Evolutionary conservation across 2,888 invertebrate species (phyloP).

Genomic region (Eueremaeus valkanovi): DNA sequence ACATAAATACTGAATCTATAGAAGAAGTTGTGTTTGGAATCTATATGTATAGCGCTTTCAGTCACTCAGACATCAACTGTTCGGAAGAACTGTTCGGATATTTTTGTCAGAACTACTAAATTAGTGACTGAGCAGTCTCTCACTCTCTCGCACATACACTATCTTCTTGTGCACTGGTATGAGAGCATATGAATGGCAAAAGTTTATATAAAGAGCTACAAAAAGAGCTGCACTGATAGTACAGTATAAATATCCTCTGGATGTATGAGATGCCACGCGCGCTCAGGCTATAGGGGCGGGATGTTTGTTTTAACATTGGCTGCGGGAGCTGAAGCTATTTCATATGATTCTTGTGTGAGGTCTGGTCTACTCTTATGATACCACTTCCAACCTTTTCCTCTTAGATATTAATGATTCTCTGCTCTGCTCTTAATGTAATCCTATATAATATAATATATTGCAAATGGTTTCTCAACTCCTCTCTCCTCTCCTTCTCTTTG

Average conservation of each 20-base stretch:
- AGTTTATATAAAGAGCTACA: constrained; percentile 8
- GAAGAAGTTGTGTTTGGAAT: constrained; percentile 24
- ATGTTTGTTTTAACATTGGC: constrained; percentile 34
- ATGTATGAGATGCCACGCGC: constrained; percentile 29
- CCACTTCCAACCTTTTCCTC: constrained; percentile 32
- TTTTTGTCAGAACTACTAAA: constrained; percentile 14
- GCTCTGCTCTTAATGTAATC: constrained; percentile 22
- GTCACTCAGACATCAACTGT: not conserved
- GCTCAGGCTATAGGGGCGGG: constrained; percentile 18
- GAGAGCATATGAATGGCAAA: not conserved
- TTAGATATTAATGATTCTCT: constrained; percentile 34
- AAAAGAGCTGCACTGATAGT: not conserved
- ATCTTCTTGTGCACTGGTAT: constrained; percentile 8
- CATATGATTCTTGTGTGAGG: constrained; percentile 31
- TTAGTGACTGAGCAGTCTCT: constrained; percentile 33
- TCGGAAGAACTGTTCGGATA: not conserved
- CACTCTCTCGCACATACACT: not conserved
- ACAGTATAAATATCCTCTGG: constrained; percentile 18
- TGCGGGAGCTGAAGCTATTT: constrained; percentile 12
- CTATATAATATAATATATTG: constrained; percentile 36
- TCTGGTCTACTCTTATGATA: constrained; percentile 29
- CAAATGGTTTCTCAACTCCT: constrained; percentile 34
- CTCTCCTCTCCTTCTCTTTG: no score
- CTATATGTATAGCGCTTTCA: constrained; percentile 3
- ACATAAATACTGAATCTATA: constrained; percentile 28